Percentiles rank a stretch among this genome's conserved stretches.
Conservation (phyloP, 1,140 invertebrate species). For the Lasioglossum baleicum region DNA sequence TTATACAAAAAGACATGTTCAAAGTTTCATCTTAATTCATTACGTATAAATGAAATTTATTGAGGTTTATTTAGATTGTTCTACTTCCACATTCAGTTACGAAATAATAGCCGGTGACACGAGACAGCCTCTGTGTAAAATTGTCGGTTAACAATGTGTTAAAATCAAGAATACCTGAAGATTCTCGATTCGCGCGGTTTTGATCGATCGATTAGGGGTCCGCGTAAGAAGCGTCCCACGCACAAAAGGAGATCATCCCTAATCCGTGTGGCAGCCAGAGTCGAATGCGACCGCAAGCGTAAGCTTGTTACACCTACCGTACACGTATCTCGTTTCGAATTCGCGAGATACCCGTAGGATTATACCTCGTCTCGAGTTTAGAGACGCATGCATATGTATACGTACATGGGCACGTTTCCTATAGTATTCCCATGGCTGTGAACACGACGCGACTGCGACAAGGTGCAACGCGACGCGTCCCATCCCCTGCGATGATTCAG, state of each 20-base stretch:
- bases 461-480: background rate
- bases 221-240: background rate
- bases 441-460: too few relatives aligned
- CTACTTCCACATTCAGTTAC: too few relatives aligned
- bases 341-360: conserved; percentile 31
- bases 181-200: too few relatives aligned
- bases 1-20: too few relatives aligned
- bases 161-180: too few relatives aligned
- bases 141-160: too few relatives aligned
- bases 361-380: conserved; percentile 17
- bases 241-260: conserved; percentile 34
- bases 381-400: background rate
- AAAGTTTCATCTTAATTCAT: too few relatives aligned
- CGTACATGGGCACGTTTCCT: conserved; percentile 15
- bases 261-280: conserved; percentile 21
- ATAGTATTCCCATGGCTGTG: conserved; percentile 16
- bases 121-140: too few relatives aligned
- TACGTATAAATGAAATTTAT: too few relatives aligned
- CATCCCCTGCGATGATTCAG: conserved; percentile 35
- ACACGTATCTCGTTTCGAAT: conserved; percentile 36
- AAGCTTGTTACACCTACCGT: conserved; percentile 25
- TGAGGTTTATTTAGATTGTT: too few relatives aligned
- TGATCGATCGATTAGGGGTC: conserved; percentile 7
- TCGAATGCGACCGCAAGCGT: conserved; percentile 28
- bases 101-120: too few relatives aligned